A percentile compares a stretch with the other conserved stretches of the same genome.
These are phyloP conservation scores for Anthophora plumipes DNA, from an alignment of 2,888 invertebrate genomes.

Conservation along the genomic window DNA sequence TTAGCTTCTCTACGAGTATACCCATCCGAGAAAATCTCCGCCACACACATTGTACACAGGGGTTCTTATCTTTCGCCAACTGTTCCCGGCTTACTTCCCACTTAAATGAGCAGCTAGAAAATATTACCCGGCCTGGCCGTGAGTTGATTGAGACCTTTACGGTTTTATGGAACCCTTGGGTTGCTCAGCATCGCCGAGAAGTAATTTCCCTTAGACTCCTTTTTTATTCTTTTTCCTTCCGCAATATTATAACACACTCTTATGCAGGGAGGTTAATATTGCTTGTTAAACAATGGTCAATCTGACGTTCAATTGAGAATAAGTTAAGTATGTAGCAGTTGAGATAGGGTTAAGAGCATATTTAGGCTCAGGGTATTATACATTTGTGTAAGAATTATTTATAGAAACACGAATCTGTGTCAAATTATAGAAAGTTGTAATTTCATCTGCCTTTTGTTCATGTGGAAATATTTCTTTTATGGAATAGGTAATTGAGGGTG, in stretches of 20 bases:
- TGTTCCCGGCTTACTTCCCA: constrained; percentile 27
- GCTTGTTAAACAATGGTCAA: too few species aligned
- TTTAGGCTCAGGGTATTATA: too few species aligned
- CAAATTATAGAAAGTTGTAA: too few species aligned
- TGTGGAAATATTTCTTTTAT: too few species aligned
- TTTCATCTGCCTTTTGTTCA: too few species aligned
- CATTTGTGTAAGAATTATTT: too few species aligned
- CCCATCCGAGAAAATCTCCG: constrained; percentile 33
- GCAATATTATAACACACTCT: too few species aligned
- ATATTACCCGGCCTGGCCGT: constrained; percentile 16
- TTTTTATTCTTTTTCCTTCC: neutral
- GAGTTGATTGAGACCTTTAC: constrained; percentile 8
- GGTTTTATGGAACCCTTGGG: neutral
- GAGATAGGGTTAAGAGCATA: too few species aligned
- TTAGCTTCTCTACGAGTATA: constrained; percentile 61
- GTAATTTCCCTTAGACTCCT: neutral
- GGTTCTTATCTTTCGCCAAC: constrained; percentile 64
- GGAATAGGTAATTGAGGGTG: neutral
- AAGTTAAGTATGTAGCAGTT: too few species aligned
- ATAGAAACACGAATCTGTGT: too few species aligned
- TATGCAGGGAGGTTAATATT: too few species aligned
- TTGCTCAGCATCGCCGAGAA: neutral
- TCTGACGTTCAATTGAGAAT: too few species aligned
- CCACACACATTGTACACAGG: constrained; percentile 21
- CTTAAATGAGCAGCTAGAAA: constrained; percentile 42